A percentile compares a stretch with the other conserved stretches of the same genome.
Conservation (phyloP, 2,888 invertebrate genomes). For the Eristalinus sepulchralis region DNA sequence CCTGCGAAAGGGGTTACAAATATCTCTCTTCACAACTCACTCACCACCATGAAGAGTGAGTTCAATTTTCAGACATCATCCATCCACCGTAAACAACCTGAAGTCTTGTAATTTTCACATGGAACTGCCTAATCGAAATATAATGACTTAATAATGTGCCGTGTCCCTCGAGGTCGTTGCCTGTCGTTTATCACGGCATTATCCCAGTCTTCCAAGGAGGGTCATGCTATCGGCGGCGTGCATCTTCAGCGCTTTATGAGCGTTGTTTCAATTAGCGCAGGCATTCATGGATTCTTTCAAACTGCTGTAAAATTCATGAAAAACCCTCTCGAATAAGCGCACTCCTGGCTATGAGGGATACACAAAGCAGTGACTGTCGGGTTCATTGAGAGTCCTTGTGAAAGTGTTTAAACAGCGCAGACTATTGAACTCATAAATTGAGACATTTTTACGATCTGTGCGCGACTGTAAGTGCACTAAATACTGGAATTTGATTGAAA, state of each 20-base stretch:
- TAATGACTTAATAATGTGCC: neutral
- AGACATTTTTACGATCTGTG: constrained; percentile 1
- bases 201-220: neutral
- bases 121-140: neutral
- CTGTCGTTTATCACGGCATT: neutral
- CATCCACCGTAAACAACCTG: neutral
- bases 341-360: neutral
- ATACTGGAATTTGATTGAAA: neutral
- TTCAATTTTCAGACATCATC: neutral
- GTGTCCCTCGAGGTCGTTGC: neutral
- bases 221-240: neutral
- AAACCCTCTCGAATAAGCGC: neutral
- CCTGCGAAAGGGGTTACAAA: neutral
- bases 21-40: neutral
- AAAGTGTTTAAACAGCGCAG: neutral
- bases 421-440: neutral
- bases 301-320: neutral
- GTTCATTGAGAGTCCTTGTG: neutral
- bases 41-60: neutral
- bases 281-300: neutral
- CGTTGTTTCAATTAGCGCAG: constrained; percentile 5
- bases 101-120: neutral
- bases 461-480: neutral
- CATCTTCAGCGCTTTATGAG: neutral
- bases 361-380: neutral